Evolutionary conservation across 2,797 vertebrate genomes (phyloP).

Genomic region (Esox masquinongy): DNA sequence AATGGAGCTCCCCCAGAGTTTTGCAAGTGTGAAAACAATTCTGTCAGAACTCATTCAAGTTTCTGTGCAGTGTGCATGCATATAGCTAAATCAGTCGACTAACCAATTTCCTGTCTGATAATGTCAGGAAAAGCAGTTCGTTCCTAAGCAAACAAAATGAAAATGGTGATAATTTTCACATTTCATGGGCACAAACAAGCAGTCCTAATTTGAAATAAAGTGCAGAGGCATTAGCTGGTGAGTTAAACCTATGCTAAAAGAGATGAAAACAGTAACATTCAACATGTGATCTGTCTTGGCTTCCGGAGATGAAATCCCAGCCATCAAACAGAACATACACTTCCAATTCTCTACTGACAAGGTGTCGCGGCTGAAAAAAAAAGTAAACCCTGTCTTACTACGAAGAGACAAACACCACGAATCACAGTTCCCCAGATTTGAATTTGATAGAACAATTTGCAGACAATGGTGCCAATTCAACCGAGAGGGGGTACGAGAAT

Average conservation of each 20-base stretch:
- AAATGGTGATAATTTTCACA: too few relatives aligned
- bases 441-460: constrained; percentile 74
- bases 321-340: constrained; percentile 30
- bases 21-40: too few relatives aligned
- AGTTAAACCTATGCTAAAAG: constrained; percentile 27
- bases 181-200: too few relatives aligned
- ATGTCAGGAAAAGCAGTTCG: too few relatives aligned
- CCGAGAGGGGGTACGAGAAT: constrained; percentile 66
- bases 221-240: constrained; percentile 26
- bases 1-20: too few relatives aligned
- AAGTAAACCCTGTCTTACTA: constrained; percentile 30
- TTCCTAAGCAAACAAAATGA: too few relatives aligned
- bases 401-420: constrained; percentile 55
- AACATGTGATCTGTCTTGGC: constrained; percentile 15
- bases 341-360: constrained; percentile 22
- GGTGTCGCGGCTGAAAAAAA: constrained; percentile 23
- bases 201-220: constrained; percentile 28
- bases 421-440: constrained; percentile 60
- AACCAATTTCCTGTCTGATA: too few relatives aligned
- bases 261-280: constrained; percentile 1
- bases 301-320: constrained; percentile 25
- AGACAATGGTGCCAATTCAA: constrained; percentile 72
- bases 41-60: too few relatives aligned
- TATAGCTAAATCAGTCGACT: too few relatives aligned
- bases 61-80: too few relatives aligned